Evolutionary conservation across 2,113 vertebrate genomes (phyloP), one percentile per base, ranked within the genome.

Genomic region (Oncorhynchus mykiss): DNA sequence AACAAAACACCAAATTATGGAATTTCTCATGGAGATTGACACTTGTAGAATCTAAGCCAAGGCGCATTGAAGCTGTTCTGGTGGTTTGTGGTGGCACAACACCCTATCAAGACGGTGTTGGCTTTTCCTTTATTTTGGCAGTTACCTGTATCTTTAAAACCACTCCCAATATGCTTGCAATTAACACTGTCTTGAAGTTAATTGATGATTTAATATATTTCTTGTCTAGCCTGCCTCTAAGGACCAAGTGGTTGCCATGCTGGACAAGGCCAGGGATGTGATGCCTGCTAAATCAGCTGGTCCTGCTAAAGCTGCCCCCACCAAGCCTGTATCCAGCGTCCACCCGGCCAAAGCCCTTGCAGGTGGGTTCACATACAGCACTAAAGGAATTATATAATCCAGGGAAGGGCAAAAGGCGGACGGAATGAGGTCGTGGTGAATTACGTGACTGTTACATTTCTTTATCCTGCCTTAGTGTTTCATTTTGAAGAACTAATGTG

Each of bases 211-310:
- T 1, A 57, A 57, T 57, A 2, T 0, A 4, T 57, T 18, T 57
- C 54, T 20, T 49, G 69, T 18, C 22, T 74, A 97, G 96, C 93
- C 95, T 74, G 91, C 95, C 78, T 97, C 95, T 70, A 97, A 96
- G 93, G 96, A 97, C 89, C 95, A 96, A 72, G 95, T 96, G 60
- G 75, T 96, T 77, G 88, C 89, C 76, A 92, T 96, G 94, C 91
- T 97, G 85, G 96, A 97, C 76, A 97, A 97, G 81, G 95, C 95
- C 78, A 94, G 95, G 90, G 90, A 93, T 12, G 91, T 92, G 67
- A 94, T 96, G 94, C 96, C 95, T 73, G 92, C 95, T 79, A 96
- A 95, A 87, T 95, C 94, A 39, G 88, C 92, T 78, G 89, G 91
- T 54, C 90, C 91, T 83, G 79, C 91, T 76, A 89, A 89, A 78